A percentile compares a stretch with the other conserved stretches of the same genome.
phyloP scores from a whole-genome alignment of 2,888 invertebrate genomes.

The Ophion ventricosus region DNA sequence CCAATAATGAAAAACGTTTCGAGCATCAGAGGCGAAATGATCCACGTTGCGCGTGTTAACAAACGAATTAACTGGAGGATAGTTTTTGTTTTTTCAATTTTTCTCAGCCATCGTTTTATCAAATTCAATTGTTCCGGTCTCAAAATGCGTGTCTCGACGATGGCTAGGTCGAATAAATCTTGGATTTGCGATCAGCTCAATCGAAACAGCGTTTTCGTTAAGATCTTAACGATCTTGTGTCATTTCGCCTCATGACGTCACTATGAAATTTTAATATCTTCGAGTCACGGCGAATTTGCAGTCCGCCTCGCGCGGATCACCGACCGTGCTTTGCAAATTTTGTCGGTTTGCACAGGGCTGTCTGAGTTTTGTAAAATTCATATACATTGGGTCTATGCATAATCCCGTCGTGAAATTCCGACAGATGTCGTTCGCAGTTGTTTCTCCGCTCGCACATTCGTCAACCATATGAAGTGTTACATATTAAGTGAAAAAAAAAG shows the following conservation, averaged over 20 bases:
- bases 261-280: neutral
- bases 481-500: no score
- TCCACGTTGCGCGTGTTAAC: neutral
- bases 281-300: constrained; percentile 68
- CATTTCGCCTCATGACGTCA: neutral
- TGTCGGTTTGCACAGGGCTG: constrained; percentile 79
- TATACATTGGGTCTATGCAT: no score
- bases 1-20: neutral
- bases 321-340: constrained; percentile 80
- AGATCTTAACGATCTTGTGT: neutral
- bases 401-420: no score
- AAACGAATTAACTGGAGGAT: neutral
- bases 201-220: neutral
- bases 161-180: neutral
- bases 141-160: neutral
- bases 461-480: no score
- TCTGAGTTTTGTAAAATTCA: constrained; percentile 77
- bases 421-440: no score
- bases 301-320: constrained; percentile 76
- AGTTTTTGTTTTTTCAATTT: neutral
- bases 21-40: neutral
- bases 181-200: neutral
- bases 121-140: neutral
- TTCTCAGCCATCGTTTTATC: neutral
- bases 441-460: no score